phyloP scores from a whole-genome alignment of 1,140 invertebrate genomes.

The Papilio machaon region DNA sequence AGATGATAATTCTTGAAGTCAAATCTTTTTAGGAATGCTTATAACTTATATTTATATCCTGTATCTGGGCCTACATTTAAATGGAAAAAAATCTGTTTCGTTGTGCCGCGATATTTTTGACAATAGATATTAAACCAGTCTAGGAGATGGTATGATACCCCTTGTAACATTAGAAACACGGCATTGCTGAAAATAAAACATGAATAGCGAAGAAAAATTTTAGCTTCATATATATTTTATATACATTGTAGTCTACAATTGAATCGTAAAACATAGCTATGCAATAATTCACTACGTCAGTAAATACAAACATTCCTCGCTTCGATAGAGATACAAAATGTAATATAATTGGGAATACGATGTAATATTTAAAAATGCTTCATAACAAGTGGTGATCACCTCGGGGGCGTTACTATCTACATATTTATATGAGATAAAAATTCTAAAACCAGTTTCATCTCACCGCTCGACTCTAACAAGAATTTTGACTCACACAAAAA shows the following conservation, averaged over 20 bases:
- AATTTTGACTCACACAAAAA: slow-evolving; percentile 79
- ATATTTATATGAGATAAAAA: slow-evolving; percentile 76
- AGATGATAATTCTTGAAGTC: neutral
- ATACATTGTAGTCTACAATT: slow-evolving; percentile 10
- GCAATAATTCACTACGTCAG: slow-evolving; percentile 36
- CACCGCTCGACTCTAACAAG: slow-evolving; percentile 77
- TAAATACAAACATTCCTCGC: slow-evolving; percentile 47
- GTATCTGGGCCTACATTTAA: neutral
- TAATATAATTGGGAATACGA: slow-evolving; percentile 50
- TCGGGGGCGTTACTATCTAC: slow-evolving; percentile 74
- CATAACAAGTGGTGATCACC: slow-evolving; percentile 64
- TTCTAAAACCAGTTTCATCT: slow-evolving; percentile 71
- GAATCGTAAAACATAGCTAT: slow-evolving; percentile 20
- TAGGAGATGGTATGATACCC: neutral
- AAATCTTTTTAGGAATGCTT: neutral
- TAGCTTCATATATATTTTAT: neutral
- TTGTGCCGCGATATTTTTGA: neutral
- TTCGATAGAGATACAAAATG: slow-evolving; percentile 56
- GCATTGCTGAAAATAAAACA: no score
- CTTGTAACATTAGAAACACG: neutral
- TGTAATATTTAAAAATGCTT: slow-evolving; percentile 56
- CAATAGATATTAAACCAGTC: no score
- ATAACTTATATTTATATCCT: neutral
- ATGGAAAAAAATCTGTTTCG: neutral
- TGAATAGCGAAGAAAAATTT: neutral